These are phyloP conservation scores for Leiothrix lutea DNA, from an alignment of 2,113 vertebrate species.

Conservation along the genomic window DNA sequence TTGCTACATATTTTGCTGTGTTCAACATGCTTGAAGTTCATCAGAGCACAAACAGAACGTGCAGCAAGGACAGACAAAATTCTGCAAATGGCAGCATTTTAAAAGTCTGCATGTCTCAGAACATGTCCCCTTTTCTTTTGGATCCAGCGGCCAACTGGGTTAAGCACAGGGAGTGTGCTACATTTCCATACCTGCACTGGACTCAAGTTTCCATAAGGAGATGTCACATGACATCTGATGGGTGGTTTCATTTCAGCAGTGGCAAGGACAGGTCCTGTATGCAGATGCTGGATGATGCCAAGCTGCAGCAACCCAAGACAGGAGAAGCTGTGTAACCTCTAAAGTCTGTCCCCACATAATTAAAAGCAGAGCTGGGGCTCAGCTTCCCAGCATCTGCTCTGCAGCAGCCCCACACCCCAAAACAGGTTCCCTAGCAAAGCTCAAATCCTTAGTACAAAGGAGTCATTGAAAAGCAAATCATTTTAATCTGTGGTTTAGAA, in stretches of 20 bases:
- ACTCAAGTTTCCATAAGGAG: not conserved
- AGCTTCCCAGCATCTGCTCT: not conserved
- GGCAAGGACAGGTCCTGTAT: not conserved
- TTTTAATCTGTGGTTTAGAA: not conserved
- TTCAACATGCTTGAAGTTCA: not conserved
- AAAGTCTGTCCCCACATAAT: not conserved
- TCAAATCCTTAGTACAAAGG: not conserved
- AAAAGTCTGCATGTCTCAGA: not conserved
- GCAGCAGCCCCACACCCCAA: not conserved
- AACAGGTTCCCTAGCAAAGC: not conserved
- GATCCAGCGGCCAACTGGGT: not conserved
- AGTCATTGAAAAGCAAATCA: not conserved
- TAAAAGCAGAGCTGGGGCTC: not conserved
- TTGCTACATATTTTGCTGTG: not conserved
- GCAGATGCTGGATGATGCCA: not conserved
- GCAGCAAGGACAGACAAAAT: not conserved
- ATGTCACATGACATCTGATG: rapidly evolving
- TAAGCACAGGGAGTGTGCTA: not conserved
- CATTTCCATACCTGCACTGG: not conserved
- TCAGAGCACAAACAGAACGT: not conserved
- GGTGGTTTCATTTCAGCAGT: not conserved
- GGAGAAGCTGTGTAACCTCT: not conserved
- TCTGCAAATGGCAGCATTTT: not conserved
- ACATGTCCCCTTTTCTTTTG: not conserved
- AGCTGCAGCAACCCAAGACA: not conserved